Evolutionary conservation across 2,797 vertebrate genomes (phyloP), one percentile per base, ranked within the genome.

Genomic region (Melanotaenia pygmaea): DNA sequence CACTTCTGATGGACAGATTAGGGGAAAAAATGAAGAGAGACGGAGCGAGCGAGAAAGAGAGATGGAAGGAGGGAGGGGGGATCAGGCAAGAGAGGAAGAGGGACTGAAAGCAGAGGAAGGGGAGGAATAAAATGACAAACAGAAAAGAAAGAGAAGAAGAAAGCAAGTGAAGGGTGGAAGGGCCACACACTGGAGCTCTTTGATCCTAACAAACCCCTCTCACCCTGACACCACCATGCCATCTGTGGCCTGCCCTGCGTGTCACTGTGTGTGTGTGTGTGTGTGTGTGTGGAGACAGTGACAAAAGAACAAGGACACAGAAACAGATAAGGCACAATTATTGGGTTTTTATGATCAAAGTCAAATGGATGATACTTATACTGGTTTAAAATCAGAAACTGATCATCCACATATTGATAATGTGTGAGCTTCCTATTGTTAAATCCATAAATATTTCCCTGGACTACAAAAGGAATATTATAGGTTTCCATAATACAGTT

Each of bases 1-100:
- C 92, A 91, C 91, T 91, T 92, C 92, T 95, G 94, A 95, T 94
- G 94, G 94, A 82, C 93, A 94, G 93, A 93, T 93, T 93, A 92
- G 86, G 88, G 81, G 91, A 82, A 91, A 94, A 93, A 93, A 92
- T 92, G 93, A 93, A 92, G 77, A 91, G 90, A 91, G 92, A 89
- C 68, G 81, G 85, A 90, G 91, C 77, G 71, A 75, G 79, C 72
- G 86, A 75, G 56, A 22, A 14, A 72, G 59, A 58, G 69, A 62
- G 69, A 59, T 69, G 62, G 18, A 22, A 22, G 20, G 26, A 35
- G 38, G 59, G 35, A 10, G 26, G 43, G 8, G 8, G 14, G 32
- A 0, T 22, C 22, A 28, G 20, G 45, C 59, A 56, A 38, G 61
- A 72, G 87, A 88, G 88, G 86, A 88, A 90, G 85, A 22, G 26